Evolutionary conservation across 92 coral and sea anemone species (phyloP), one percentile per base, ranked within the genome.

Genomic region (Umimayanthus kanabou): DNA sequence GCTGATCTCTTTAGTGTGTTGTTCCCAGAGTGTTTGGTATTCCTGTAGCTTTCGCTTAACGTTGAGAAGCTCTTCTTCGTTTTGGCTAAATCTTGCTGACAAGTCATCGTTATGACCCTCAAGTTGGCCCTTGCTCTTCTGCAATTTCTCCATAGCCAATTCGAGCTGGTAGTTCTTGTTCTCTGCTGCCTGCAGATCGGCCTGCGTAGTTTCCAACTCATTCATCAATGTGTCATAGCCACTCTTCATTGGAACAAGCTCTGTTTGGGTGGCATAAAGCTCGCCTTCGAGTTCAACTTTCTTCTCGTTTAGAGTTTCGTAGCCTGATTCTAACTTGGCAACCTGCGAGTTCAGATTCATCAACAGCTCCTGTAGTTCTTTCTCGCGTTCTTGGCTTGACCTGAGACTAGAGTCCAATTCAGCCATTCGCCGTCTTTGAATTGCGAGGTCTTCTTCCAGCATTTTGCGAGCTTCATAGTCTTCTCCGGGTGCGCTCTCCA

Each of bases 21-120:
- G 94, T 49, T 94, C 99, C 94, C 98, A 93, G 43, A 95, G 94
- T 23, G 94, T 93, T 76, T 97, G 99, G 42, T 92, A 90, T 89
- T 97, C 98, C 58, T 93, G 93, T 22, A 95, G 89, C 84, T 95
- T 95, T 49, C 98, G 89, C 87, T 86, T 90, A 39, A 91, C 91
- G 58, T 71, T 90, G 18, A 92, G 85, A 80, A 95, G 83, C 76
- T 95, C 98, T 85, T 95, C 98, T 39, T 95, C 98, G 47, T 87
- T 91, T 64, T 85, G 90, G 37, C 87, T 79, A 28, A 89, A 72
- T 75, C 84, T 93, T 9, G 88, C 64, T 11, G 92, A 77, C 45
- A 80, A 87, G 14, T 92, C 94, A 40, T 95, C 98, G 39, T 89
- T 87, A 72, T 91, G 94, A 29, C 88, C 84, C 76, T 95, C 93